Percentiles rank a stretch among this genome's conserved stretches.
These are phyloP conservation scores for Sipha maydis DNA, from an alignment of 2,888 invertebrate genomes.

Conservation along the genomic window DNA sequence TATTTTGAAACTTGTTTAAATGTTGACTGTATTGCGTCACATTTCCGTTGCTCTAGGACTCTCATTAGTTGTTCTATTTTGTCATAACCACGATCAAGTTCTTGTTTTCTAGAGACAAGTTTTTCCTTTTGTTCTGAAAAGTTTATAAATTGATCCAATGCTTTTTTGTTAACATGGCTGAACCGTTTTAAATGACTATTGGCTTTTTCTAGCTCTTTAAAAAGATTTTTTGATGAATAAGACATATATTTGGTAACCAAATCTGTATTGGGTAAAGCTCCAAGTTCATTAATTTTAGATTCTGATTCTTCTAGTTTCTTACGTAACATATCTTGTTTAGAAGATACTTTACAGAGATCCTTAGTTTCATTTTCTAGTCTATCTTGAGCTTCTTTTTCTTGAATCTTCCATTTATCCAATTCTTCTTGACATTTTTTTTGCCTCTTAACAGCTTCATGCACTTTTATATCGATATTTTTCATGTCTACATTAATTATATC, in stretches of 20 bases:
- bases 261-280: constrained; percentile 93
- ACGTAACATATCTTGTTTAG: constrained; percentile 90
- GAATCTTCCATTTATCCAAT: constrained; percentile 75
- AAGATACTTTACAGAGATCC: constrained; percentile 94
- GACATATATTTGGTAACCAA: constrained; percentile 81
- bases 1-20: constrained; percentile 98
- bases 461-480: constrained; percentile 83
- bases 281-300: constrained; percentile 96
- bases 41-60: constrained; percentile 93
- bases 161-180: constrained; percentile 99
- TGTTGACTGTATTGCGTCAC: constrained; percentile 98
- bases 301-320: constrained; percentile 95
- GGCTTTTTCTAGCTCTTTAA: constrained; percentile 95
- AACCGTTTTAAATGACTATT: constrained; percentile 98
- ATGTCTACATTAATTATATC: constrained; percentile 84
- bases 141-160: constrained; percentile 97
- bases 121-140: constrained; percentile 99
- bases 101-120: constrained; percentile 93
- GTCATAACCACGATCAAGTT: constrained; percentile 91
- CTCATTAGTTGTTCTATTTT: constrained; percentile 93
- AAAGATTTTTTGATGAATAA: constrained; percentile 82
- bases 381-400: constrained; percentile 92
- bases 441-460: constrained; percentile 75
- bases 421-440: constrained; percentile 64
- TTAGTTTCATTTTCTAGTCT: constrained; percentile 95